Base-by-base conservation (phyloP, 2,113 vertebrate species). In the Empidonax alnorum region DNA sequence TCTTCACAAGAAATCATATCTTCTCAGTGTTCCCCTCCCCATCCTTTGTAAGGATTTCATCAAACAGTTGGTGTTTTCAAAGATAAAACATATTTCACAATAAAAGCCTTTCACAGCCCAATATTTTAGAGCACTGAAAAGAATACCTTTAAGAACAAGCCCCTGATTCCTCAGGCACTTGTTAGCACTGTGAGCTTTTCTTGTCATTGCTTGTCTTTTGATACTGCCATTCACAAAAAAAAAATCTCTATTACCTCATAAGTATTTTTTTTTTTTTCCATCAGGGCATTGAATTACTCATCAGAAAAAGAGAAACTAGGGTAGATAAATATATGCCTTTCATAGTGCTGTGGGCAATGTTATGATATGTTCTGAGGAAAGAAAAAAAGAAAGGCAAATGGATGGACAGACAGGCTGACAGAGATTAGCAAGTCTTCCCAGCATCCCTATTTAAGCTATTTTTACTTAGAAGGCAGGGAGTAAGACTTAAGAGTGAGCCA, bases 401-500 rank as follows among this genome's bases (percentile, higher is more conserved):
- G 75, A 74, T 47, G 88, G 96, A 97, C 94, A 97, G 97, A 96
- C 80, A 94, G 96, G 95, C 90, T 96, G 97, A 97, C 96, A 97
- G 96, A 97, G 97, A 98, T 97, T 97, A 98, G 98, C 96, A 97
- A 96, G 20, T 96, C 95, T 97, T 96, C 92, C 97, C 97, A 92
- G 94, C 84, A 95, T 98, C 97, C 95, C 94, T 95, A 90, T 97
- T 97, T 97, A 97, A 98, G 96, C 96, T 98, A 98, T 98, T 98
- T 98, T 99, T 98, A 98, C 97, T 97, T 91, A 93, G 98, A 98
- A 98, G 97, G 96, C 98, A 98, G 97, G 97, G 97, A 98, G 93
- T 97, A 97, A 98, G 98, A 98, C 98, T 98, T 98, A 98, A 98
- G 98, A 98, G 97, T 98, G 98, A 98, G 98, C 97, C 98, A 98